A percentile compares a stretch with the other conserved stretches of the same genome.
Evolutionary conservation across 2,113 vertebrate species (phyloP).

Genomic region (Ictidomys tridecemlineatus): DNA sequence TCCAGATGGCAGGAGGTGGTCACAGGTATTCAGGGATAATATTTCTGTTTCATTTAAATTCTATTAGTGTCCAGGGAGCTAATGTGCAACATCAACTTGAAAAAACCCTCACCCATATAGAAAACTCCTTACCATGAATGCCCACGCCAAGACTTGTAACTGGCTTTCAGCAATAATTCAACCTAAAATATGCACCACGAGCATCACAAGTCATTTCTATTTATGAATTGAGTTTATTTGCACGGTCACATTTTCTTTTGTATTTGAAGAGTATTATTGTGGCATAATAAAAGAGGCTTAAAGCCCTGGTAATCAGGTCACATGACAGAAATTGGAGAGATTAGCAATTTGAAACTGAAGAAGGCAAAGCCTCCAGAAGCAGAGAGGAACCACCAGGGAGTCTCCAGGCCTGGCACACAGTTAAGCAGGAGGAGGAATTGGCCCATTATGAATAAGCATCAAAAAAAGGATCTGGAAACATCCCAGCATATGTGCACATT

Average conservation of each 20-base stretch:
- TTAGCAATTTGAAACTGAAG: conserved; percentile 58
- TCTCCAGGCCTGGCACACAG: conserved; percentile 43
- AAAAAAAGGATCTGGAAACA: conserved; percentile 16
- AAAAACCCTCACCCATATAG: neutral
- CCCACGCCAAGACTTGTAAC: neutral
- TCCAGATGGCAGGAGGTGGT: neutral
- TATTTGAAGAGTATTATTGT: conserved; percentile 54
- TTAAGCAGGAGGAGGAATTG: neutral
- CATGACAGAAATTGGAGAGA: neutral
- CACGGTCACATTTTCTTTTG: conserved; percentile 57
- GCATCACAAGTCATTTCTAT: conserved; percentile 33
- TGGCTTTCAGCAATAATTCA: conserved; percentile 40
- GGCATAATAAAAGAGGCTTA: conserved; percentile 57
- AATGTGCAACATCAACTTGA: neutral
- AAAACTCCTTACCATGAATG: conserved; percentile 13
- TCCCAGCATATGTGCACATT: neutral
- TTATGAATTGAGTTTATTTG: conserved; percentile 69
- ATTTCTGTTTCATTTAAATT: conserved; percentile 24
- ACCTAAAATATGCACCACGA: neutral
- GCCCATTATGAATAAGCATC: neutral
- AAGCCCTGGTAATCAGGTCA: conserved; percentile 42
- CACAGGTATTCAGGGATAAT: neutral
- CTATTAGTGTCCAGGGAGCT: neutral
- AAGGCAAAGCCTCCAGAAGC: conserved; percentile 47
- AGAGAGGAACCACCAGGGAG: conserved; percentile 1